A percentile compares a stretch with the other conserved stretches of the same genome.
Evolutionary conservation across 2,797 vertebrate species (phyloP).

Genomic region (Bufotes viridis): DNA sequence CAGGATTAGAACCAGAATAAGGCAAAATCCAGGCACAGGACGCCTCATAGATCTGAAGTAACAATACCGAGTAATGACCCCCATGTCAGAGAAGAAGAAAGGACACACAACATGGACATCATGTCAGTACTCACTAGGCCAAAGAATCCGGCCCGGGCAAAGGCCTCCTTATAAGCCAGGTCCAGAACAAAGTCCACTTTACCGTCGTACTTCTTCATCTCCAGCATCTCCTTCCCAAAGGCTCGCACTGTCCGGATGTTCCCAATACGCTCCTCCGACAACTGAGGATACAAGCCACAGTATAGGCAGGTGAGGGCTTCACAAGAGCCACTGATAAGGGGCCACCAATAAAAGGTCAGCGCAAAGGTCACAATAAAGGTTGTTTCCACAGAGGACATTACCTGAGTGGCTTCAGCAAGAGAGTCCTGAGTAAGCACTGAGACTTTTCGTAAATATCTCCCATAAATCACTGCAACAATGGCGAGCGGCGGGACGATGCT

Average conservation of each 20-base stretch:
- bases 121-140: constrained; percentile 83
- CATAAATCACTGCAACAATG: constrained; percentile 86
- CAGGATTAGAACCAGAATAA: background rate
- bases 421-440: constrained; percentile 92
- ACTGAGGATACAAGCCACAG: constrained; percentile 69
- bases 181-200: constrained; percentile 82
- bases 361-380: background rate
- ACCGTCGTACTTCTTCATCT: constrained; percentile 81
- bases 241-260: constrained; percentile 94
- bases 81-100: background rate
- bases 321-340: background rate
- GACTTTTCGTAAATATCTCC: constrained; percentile 88
- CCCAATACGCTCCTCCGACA: constrained; percentile 95
- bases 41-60: too few species aligned
- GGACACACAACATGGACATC: background rate
- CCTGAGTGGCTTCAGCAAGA: constrained; percentile 94
- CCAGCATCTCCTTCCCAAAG: constrained; percentile 90
- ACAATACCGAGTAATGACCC: background rate
- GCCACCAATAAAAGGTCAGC: background rate
- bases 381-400: constrained; percentile 62
- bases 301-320: background rate
- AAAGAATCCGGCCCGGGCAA: constrained; percentile 88
- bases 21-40: too few species aligned
- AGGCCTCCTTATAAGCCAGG: constrained; percentile 86
- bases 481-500: constrained; percentile 90